Conservation (phyloP, 2,113 vertebrate species). For the Anser cygnoides region DNA sequence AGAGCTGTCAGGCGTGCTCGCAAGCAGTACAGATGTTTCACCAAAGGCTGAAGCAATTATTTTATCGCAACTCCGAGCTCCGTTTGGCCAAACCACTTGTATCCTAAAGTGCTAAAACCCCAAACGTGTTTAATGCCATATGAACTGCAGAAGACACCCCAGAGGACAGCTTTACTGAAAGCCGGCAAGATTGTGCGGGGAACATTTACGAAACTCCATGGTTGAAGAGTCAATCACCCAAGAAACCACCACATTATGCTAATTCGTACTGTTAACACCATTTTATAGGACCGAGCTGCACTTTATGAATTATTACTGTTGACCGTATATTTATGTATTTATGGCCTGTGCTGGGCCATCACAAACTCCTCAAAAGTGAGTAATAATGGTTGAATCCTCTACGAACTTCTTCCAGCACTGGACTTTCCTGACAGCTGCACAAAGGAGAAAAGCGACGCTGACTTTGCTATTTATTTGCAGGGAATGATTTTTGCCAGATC, state of each 20-base stretch:
- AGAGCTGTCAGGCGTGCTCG: not conserved
- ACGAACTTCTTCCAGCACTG: not conserved
- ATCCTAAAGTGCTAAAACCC: slow-evolving; percentile 3
- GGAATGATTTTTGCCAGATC: not conserved
- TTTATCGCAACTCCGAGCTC: not conserved
- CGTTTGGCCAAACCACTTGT: not conserved
- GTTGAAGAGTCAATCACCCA: slow-evolving; percentile 13
- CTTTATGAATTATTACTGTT: slow-evolving; percentile 6
- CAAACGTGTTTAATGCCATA: not conserved
- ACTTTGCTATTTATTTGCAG: not conserved
- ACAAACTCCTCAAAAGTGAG: not conserved
- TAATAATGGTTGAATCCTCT: not conserved
- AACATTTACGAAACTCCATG: not conserved
- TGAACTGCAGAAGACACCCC: not conserved
- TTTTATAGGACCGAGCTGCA: not conserved
- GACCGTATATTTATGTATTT: not conserved
- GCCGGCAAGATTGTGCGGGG: accelerated
- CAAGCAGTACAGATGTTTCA: not conserved
- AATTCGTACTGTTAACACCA: not conserved
- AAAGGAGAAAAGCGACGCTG: not conserved
- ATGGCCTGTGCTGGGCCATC: not conserved
- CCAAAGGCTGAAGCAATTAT: not conserved
- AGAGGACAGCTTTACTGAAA: not conserved
- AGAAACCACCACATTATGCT: slow-evolving; percentile 9
- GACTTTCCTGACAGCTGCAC: not conserved